Evolutionary conservation across 2,888 invertebrate genomes (phyloP), one percentile per base, ranked within the genome.

Genomic region (Drosophila paramelanica): DNA sequence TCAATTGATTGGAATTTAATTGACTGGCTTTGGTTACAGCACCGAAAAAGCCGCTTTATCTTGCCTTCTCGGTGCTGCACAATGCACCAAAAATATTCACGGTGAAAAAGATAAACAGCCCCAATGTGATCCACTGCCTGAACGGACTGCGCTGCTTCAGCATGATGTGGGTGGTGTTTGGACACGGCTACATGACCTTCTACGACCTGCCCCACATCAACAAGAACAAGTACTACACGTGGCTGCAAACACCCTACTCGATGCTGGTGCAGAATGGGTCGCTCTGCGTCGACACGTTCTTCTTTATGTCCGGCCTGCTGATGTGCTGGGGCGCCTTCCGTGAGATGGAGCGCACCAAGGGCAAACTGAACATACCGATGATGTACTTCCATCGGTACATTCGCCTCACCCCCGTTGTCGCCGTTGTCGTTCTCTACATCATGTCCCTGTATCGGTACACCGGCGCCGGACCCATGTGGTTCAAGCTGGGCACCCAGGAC

Each of bases 251-350:
- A 0, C 91, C 91, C 0, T 92, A 81, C 56, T 91, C 92, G 1
- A 91, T 92, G 91, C 67, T 92, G 38, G 87, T 91, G 1, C 79
- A 92, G 90, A 75, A 93, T 87, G 94, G 92, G 77, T 76, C 93
- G 0, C 91, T 94, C 6, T 93, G 94, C 1, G 95, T 95, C 0
- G 95, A 95, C 66, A 94, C 95, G 0, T 95, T 95, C 89, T 94
- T 95, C 81, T 90, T 94, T 20, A 89, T 95, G 76, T 94, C 94
- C 75, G 95, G 95, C 5, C 89, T 95, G 42, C 90, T 95, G 0
- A 93, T 93, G 61, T 93, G 94, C 51, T 90, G 92, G 90, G 90
- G 90, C 23, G 89, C 92, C 4, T 92, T 92, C 68, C 91, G 91
- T 8, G 91, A 92, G 73, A 81, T 92, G 88, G 92, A 92, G 53